phyloP scores from a whole-genome alignment of 1,140 invertebrate species.

The Cyrtorhinus lividipennis region DNA sequence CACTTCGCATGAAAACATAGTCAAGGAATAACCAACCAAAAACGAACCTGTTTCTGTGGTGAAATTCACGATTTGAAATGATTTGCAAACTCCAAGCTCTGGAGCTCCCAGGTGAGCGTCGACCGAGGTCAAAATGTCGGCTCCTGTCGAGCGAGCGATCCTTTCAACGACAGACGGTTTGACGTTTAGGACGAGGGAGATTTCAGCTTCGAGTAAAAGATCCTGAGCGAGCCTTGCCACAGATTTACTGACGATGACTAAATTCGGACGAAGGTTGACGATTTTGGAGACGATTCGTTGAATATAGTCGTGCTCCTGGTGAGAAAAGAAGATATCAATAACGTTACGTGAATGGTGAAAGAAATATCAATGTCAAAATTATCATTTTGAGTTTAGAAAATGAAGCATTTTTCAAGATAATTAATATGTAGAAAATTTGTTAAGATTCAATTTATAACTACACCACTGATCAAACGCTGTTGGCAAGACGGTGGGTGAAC shows the following conservation, averaged over 20 bases:
- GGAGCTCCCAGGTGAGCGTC: conserved; percentile 74
- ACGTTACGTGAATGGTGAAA: no score
- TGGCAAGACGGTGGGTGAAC: no score
- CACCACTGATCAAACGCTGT: no score
- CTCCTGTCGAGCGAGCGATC: conserved; percentile 65
- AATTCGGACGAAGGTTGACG: conserved; percentile 61
- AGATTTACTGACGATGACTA: conserved; percentile 78
- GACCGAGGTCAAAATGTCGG: conserved; percentile 76
- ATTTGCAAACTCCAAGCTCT: conserved; percentile 69
- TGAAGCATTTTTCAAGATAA: no score
- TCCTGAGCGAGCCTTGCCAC: conserved; percentile 83
- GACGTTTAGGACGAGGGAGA: conserved; percentile 80
- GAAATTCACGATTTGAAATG: conserved; percentile 66
- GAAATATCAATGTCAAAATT: no score
- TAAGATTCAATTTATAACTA: no score
- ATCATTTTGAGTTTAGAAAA: no score
- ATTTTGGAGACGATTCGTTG: conserved; percentile 80
- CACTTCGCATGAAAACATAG: no score
- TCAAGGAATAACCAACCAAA: no score
- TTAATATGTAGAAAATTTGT: no score
- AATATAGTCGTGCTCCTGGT: conserved; percentile 82
- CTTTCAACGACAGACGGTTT: conserved; percentile 71
- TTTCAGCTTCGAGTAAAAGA: conserved; percentile 56
- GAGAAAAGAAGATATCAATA: conserved; percentile 21
- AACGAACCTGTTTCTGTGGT: conserved; percentile 38